Conservation (phyloP, 2,888 invertebrate species). For the Slavum lentiscoides region DNA sequence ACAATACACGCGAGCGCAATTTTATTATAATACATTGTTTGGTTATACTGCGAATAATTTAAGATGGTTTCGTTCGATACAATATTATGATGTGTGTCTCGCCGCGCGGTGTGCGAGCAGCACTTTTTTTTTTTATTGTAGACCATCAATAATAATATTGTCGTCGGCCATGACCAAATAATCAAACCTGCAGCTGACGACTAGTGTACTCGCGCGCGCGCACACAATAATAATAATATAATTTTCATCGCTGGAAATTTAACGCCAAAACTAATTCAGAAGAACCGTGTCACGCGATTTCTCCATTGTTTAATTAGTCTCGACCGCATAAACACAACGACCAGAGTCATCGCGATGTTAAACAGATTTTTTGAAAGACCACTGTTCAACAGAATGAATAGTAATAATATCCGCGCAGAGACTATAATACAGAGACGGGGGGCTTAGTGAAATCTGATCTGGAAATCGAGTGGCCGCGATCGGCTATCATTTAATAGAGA, state of each 20-base stretch:
- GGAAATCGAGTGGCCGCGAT: too few species aligned
- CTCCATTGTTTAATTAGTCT: constrained; percentile 49
- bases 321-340: constrained; percentile 12
- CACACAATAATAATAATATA: constrained; percentile 2
- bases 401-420: too few species aligned
- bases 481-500: too few species aligned
- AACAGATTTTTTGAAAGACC: constrained; percentile 19
- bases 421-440: too few species aligned
- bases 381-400: not conserved
- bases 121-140: not conserved
- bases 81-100: not conserved
- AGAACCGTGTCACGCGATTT: constrained; percentile 45
- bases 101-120: too few species aligned
- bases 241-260: not conserved
- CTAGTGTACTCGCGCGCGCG: too few species aligned
- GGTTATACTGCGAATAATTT: not conserved
- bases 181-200: too few species aligned
- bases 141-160: not conserved
- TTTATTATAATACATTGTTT: not conserved
- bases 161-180: constrained; percentile 9
- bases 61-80: constrained; percentile 2
- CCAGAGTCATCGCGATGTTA: not conserved
- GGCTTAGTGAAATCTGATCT: too few species aligned
- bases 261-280: constrained; percentile 30
- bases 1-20: too few species aligned